Evolutionary conservation across 2,113 vertebrate species (phyloP).

Genomic region (Oreochromis tanganicae): DNA sequence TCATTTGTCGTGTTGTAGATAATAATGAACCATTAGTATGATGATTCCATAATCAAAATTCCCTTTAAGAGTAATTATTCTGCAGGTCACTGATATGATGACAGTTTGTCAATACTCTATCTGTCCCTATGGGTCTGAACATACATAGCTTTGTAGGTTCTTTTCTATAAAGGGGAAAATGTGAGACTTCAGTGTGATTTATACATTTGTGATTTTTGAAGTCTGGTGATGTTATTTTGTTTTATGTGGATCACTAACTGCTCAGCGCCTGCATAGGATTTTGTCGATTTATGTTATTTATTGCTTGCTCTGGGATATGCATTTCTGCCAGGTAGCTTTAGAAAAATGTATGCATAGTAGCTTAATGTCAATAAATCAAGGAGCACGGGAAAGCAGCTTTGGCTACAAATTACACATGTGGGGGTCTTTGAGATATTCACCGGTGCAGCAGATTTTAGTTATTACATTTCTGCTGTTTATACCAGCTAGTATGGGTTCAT

Average conservation of each 20-base stretch:
- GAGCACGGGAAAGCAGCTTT: slow-evolving; percentile 22
- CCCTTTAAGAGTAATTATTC: neutral
- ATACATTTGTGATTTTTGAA: neutral
- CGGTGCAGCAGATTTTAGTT: slow-evolving; percentile 58
- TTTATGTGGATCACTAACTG: slow-evolving; percentile 23
- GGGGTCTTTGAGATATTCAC: slow-evolving; percentile 60
- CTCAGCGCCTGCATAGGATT: neutral
- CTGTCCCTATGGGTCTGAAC: neutral
- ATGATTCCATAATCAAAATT: neutral
- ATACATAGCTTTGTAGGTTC: neutral
- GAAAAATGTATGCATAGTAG: slow-evolving; percentile 17
- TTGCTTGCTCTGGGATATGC: neutral
- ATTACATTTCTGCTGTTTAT: slow-evolving; percentile 65
- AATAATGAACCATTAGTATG: neutral
- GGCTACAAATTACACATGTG: slow-evolving; percentile 54
- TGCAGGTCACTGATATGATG: neutral
- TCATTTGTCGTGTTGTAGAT: neutral
- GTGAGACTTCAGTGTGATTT: neutral
- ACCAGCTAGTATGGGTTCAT: slow-evolving; percentile 44
- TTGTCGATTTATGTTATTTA: slow-evolving; percentile 35
- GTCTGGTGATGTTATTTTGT: neutral
- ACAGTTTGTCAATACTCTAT: neutral
- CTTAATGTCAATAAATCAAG: slow-evolving; percentile 52
- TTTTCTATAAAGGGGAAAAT: neutral
- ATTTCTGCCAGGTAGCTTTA: slow-evolving; percentile 38